These are phyloP conservation scores for Trachelus tabidus DNA, from an alignment of 2,888 invertebrate species.

Conservation along the genomic window DNA sequence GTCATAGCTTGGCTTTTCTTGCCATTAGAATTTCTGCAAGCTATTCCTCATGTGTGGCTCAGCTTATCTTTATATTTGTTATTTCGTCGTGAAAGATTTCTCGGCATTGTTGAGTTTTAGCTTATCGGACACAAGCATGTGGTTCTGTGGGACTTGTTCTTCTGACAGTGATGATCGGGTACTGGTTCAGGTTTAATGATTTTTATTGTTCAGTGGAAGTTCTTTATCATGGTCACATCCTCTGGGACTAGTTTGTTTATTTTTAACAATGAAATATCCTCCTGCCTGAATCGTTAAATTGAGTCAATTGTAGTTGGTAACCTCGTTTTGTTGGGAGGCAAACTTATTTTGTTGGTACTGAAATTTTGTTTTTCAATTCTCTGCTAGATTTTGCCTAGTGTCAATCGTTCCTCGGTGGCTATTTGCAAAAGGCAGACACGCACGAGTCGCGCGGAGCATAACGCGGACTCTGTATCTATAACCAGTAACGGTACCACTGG, in stretches of 20 bases:
- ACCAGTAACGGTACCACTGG: constrained; percentile 57
- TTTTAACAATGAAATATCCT: background rate
- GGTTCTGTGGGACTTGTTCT: background rate
- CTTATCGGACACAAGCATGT: background rate
- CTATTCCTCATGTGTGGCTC: background rate
- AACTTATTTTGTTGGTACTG: background rate
- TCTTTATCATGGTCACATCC: background rate
- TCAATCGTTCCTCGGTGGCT: constrained; percentile 44
- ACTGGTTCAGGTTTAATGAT: background rate
- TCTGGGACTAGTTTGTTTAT: background rate
- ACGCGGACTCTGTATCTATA: constrained; percentile 49
- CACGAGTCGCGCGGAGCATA: constrained; percentile 47
- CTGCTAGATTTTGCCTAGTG: constrained; percentile 28
- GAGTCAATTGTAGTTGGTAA: background rate
- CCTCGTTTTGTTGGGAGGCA: background rate
- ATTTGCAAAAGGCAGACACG: constrained; percentile 50
- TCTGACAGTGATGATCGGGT: background rate
- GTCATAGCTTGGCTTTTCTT: background rate
- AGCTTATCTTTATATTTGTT: background rate
- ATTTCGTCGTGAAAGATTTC: background rate
- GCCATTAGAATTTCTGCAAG: background rate
- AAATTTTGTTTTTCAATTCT: background rate
- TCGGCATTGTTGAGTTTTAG: background rate
- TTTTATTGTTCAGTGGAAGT: background rate
- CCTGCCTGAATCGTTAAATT: background rate